phyloP scores from a whole-genome alignment of 2,888 invertebrate species.

The Dasysyrphus albostriatus region DNA sequence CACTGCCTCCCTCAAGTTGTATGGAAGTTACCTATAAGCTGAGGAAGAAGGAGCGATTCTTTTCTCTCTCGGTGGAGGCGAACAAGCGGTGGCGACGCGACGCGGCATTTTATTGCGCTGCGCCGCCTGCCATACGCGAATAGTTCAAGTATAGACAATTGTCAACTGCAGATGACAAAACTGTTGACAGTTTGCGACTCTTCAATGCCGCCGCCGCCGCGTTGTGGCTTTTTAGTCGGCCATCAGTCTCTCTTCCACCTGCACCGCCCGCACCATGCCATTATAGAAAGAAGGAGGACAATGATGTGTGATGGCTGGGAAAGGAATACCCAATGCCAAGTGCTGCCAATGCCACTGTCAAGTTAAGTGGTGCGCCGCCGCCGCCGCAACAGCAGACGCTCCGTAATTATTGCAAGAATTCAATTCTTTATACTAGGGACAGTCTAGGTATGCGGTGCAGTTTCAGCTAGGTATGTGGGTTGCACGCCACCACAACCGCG shows the following conservation, averaged over 20 bases:
- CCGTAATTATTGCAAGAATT: constrained; percentile 68
- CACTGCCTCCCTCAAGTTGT: constrained; percentile 67
- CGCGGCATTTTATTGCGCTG: constrained; percentile 57
- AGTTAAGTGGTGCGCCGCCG: constrained; percentile 31
- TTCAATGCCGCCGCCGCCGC: constrained; percentile 62
- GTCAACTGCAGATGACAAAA: constrained; percentile 74
- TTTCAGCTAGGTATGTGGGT: constrained; percentile 56
- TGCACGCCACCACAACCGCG: constrained; percentile 11
- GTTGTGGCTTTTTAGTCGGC: constrained; percentile 42
- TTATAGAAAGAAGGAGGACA: constrained; percentile 64
- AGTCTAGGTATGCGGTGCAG: constrained; percentile 25
- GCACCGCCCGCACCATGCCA: neutral
- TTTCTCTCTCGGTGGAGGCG: constrained; percentile 14
- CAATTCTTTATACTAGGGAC: constrained; percentile 44
- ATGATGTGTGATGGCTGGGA: constrained; percentile 49
- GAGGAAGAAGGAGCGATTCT: constrained; percentile 1
- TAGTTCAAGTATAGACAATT: constrained; percentile 73
- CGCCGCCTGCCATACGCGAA: constrained; percentile 64
- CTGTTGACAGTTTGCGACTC: constrained; percentile 72
- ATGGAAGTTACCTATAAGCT: neutral
- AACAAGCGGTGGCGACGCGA: constrained; percentile 3
- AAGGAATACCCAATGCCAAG: constrained; percentile 62
- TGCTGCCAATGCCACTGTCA: constrained; percentile 67
- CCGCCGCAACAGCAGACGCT: constrained; percentile 29
- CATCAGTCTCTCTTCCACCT: neutral